Conservation (phyloP, 2,888 invertebrate species). For the Drosophila neutralis region DNA sequence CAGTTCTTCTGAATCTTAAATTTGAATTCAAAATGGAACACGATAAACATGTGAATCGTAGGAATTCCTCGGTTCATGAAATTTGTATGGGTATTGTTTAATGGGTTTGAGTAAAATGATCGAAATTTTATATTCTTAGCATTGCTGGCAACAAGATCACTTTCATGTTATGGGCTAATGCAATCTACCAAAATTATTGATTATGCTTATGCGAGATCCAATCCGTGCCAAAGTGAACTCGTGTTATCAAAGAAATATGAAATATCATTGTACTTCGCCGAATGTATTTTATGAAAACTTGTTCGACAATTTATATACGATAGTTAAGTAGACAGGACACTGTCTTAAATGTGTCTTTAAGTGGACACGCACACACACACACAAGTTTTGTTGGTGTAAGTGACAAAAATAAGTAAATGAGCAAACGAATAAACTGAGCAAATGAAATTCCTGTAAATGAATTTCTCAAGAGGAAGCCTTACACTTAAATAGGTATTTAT, state of each 20-base stretch:
- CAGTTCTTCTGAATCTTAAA: background rate
- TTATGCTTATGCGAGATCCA: conserved; percentile 2
- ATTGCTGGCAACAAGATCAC: too few relatives aligned
- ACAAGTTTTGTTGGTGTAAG: conserved; percentile 4
- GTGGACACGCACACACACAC: conserved; percentile 7
- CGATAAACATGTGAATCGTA: background rate
- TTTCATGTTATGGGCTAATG: background rate
- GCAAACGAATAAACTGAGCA: conserved; percentile 8
- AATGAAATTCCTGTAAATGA: background rate
- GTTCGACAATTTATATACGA: conserved; percentile 21
- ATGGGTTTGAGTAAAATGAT: background rate
- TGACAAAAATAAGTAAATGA: conserved; percentile 12
- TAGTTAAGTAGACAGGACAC: conserved; percentile 19
- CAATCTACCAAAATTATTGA: background rate
- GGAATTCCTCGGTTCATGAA: background rate
- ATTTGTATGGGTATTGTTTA: background rate
- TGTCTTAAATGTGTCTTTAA: conserved; percentile 11
- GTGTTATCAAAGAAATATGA: background rate
- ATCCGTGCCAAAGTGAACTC: conserved; percentile 11
- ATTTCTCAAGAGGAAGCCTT: background rate
- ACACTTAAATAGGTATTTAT: background rate
- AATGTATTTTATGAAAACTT: conserved; percentile 5
- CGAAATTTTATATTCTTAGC: background rate
- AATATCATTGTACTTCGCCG: conserved; percentile 8
- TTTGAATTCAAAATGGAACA: background rate